Base-by-base conservation (phyloP, 1,140 invertebrate genomes). In the Microvelia longipes region DNA sequence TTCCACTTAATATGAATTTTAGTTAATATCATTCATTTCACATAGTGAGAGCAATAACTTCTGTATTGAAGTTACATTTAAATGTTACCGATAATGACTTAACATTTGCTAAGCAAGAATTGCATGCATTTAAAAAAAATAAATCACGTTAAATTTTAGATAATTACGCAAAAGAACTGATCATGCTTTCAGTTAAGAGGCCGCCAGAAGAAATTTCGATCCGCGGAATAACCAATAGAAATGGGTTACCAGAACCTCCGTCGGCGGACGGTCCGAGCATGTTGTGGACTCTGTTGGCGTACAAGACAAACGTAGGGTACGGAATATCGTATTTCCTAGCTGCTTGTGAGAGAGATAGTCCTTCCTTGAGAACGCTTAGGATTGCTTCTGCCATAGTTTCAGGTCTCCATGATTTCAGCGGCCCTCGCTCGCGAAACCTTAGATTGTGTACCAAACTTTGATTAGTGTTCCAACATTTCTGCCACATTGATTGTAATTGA, bases 341-440 rank as follows among this genome's bases (percentile, higher is more conserved):
- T 1, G 92, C 92, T 78, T 95, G 91, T 11, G 90, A 93, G 66
- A 94, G 79, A 1, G 90, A 92, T 29, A 93, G 81, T n/a, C 91
- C 91, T 78, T 93, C 91, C 75, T 92, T 93, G 64, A 94, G 83
- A 28, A 94, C 92, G 75, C 90, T 91, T 80, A 93, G 92, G 74
- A 95, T 94, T 71, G 92, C 92, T 77, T 93, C 92, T 69, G 91
- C 91, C 92, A 95, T 95, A 69, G 92, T 94, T 80, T 94, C 92
- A 1, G 92, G 92, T 50, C 92, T 82, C 92, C 92, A 95, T 27
- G 91, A 93, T 79, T 95, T 95, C 69, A 94, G 82, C 0, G 92
- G 92, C 1, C 92, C 92, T 63, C 92, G 86, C 79, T 94, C 92
- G n/a, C 92, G 85, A 82, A 94, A 94, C 67, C 92, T 85, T 75